A percentile compares a stretch with the other conserved stretches of the same genome.
Evolutionary conservation across 2,797 vertebrate species (phyloP).

Genomic region (Triplophysa bombifrons): DNA sequence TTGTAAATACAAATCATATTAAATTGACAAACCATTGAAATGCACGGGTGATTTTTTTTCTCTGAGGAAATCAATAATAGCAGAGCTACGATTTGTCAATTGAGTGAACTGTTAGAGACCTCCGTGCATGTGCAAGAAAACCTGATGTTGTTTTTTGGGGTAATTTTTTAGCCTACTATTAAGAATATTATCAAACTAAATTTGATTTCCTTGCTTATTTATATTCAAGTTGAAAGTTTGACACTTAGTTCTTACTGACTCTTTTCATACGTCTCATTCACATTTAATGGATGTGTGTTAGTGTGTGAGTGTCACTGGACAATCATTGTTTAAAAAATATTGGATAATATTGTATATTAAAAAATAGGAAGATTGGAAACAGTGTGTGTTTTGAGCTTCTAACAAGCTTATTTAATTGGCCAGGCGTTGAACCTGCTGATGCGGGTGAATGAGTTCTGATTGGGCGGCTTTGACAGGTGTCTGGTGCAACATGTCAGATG

Average conservation of each 20-base stretch:
- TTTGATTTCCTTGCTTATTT: background rate
- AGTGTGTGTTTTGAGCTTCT: background rate
- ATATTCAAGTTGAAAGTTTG: no score
- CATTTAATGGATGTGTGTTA: conserved; percentile 3
- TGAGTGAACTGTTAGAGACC: background rate
- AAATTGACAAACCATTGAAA: background rate
- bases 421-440: conserved; percentile 22
- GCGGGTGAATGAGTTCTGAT: conserved; percentile 37
- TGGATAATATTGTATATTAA: no score
- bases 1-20: background rate
- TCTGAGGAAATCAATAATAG: background rate
- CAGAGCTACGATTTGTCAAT: background rate
- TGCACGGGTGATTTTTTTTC: background rate
- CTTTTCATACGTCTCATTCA: background rate
- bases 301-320: background rate
- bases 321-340: no score
- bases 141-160: background rate
- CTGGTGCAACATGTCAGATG: conserved; percentile 43
- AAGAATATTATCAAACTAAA: background rate
- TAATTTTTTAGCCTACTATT: background rate
- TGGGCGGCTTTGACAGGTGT: conserved; percentile 47
- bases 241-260: background rate
- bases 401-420: conserved; percentile 40
- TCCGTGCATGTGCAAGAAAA: background rate
- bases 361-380: background rate